Percentiles rank a stretch among this genome's conserved stretches.
phyloP scores from a whole-genome alignment of 92 coral and sea anemone species.

The Porites evermanni region DNA sequence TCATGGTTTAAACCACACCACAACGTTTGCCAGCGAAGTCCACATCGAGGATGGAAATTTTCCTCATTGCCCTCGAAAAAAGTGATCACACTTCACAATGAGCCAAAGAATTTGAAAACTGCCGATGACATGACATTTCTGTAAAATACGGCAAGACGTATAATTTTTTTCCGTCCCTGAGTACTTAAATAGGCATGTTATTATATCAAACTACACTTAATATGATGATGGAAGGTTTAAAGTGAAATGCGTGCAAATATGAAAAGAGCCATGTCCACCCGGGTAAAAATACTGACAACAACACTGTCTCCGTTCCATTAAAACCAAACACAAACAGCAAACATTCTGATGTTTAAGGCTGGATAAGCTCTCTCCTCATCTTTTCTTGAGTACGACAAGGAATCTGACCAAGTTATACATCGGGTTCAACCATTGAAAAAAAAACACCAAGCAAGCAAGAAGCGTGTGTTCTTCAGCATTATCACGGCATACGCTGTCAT shows the following conservation, averaged over 20 bases:
- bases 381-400: neutral
- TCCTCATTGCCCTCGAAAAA: neutral
- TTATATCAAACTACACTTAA: too few relatives aligned
- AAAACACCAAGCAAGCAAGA: neutral
- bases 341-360: neutral
- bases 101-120: neutral
- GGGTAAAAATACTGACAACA: neutral
- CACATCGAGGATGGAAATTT: neutral
- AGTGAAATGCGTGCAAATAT: neutral
- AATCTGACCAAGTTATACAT: neutral
- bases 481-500: neutral
- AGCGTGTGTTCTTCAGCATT: neutral
- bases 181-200: too few relatives aligned
- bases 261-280: neutral
- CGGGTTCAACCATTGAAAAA: neutral
- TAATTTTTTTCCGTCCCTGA: neutral
- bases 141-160: neutral
- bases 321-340: neutral
- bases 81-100: neutral
- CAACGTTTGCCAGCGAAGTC: neutral
- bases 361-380: neutral
- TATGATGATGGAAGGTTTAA: neutral
- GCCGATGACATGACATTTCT: neutral
- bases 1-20: neutral
- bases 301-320: neutral